phyloP scores from a whole-genome alignment of 2,113 vertebrate species.

The Eublepharis macularius region DNA sequence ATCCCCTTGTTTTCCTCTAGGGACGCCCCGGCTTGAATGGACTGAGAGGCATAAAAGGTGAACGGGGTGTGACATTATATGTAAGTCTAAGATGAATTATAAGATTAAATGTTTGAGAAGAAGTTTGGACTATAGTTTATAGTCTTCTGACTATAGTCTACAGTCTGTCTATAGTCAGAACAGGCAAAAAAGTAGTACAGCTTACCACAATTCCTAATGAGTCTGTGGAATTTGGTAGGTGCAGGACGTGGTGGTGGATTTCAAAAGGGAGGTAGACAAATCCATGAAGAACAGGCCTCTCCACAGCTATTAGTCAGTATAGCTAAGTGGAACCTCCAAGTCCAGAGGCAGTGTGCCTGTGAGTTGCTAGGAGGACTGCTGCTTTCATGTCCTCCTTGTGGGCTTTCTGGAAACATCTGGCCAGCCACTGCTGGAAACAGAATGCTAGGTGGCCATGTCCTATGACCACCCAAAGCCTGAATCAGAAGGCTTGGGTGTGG shows the following conservation, averaged over 20 bases:
- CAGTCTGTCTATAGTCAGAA: neutral
- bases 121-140: too few species aligned
- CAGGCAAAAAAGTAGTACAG: neutral
- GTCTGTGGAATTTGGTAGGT: neutral
- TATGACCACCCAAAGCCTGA: too few species aligned
- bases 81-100: conserved; percentile 73
- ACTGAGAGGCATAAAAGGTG: conserved; percentile 86
- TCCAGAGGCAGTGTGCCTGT: neutral
- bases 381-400: neutral
- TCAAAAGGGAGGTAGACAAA: neutral
- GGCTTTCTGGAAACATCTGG: too few species aligned
- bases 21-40: conserved; percentile 89
- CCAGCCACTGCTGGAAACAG: too few species aligned
- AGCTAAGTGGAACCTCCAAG: neutral
- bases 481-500: too few species aligned
- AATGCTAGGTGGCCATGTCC: too few species aligned
- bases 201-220: neutral
- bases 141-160: too few species aligned
- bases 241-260: neutral
- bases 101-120: neutral
- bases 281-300: neutral
- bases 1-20: conserved; percentile 67
- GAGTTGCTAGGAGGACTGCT: neutral
- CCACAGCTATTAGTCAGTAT: neutral
- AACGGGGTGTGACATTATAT: conserved; percentile 61